phyloP scores from a whole-genome alignment of 2,113 vertebrate genomes.

The Ibidorhyncha struthersii region DNA sequence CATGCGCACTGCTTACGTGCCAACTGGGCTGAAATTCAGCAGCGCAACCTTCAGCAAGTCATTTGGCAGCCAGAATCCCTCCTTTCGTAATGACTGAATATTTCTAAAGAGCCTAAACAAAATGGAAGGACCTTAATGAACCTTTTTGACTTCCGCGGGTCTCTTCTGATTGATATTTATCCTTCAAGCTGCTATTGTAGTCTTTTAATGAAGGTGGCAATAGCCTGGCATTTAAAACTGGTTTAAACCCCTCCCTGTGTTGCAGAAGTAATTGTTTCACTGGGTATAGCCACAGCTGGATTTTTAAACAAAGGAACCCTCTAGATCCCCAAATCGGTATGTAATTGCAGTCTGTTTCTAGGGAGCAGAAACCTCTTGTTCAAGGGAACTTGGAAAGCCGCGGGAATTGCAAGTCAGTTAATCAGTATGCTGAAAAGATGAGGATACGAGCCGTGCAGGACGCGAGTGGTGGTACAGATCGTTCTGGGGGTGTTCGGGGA shows the following conservation, averaged over 20 bases:
- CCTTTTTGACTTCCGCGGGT: constrained; percentile 48
- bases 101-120: constrained; percentile 51
- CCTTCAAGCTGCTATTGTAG: constrained; percentile 22
- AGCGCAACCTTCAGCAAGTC: constrained; percentile 62
- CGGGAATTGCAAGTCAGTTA: neutral
- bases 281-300: constrained; percentile 7
- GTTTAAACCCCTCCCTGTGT: rapidly evolving
- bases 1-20: neutral
- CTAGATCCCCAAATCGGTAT: neutral
- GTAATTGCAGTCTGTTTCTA: neutral
- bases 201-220: constrained; percentile 11
- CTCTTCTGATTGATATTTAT: constrained; percentile 55
- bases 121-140: constrained; percentile 64
- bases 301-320: neutral
- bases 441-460: neutral
- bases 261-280: constrained; percentile 15
- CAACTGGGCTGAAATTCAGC: constrained; percentile 67
- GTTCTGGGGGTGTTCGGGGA: neutral
- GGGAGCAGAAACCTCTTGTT: neutral
- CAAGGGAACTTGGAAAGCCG: neutral
- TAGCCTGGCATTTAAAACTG: neutral
- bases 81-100: constrained; percentile 60
- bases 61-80: constrained; percentile 67
- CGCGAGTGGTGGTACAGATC: neutral
- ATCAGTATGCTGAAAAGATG: neutral